Conservation (phyloP, 2,888 invertebrate species). For the Galeopsomyia nigrocyanea region DNA sequence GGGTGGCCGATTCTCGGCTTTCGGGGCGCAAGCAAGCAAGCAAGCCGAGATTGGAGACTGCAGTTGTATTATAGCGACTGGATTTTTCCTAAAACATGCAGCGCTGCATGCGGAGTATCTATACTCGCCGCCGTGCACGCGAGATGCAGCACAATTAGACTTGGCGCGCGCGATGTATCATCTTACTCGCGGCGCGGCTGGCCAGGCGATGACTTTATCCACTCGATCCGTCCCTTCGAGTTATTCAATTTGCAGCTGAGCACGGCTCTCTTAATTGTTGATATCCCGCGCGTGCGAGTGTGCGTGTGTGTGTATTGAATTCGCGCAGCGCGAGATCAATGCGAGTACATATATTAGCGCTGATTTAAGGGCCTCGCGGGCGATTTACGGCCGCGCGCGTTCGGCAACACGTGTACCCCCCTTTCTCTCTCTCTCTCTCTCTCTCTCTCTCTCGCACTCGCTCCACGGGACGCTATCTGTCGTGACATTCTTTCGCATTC, state of each 20-base stretch:
- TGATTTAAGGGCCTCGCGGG: constrained; percentile 23
- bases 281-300: background rate
- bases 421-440: background rate
- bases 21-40: constrained; percentile 10
- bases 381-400: constrained; percentile 28
- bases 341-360: background rate
- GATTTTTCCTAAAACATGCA: constrained; percentile 14
- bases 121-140: too few species aligned
- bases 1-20: constrained; percentile 62
- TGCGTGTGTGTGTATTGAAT: background rate
- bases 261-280: constrained; percentile 7
- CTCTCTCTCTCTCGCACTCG: too few species aligned
- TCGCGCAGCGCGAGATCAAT: background rate
- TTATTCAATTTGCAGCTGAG: constrained; percentile 44
- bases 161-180: constrained; percentile 64
- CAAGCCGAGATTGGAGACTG: constrained; percentile 60
- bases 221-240: constrained; percentile 33
- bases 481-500: too few species aligned
- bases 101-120: too few species aligned
- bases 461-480: too few species aligned
- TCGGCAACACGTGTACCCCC: constrained; percentile 35
- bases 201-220: constrained; percentile 68
- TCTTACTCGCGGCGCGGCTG: constrained; percentile 60
- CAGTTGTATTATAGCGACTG: constrained; percentile 14
- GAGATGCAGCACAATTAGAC: constrained; percentile 30